These are phyloP conservation scores for Globia sparganii DNA, from an alignment of 2,888 invertebrate species.

Conservation along the genomic window DNA sequence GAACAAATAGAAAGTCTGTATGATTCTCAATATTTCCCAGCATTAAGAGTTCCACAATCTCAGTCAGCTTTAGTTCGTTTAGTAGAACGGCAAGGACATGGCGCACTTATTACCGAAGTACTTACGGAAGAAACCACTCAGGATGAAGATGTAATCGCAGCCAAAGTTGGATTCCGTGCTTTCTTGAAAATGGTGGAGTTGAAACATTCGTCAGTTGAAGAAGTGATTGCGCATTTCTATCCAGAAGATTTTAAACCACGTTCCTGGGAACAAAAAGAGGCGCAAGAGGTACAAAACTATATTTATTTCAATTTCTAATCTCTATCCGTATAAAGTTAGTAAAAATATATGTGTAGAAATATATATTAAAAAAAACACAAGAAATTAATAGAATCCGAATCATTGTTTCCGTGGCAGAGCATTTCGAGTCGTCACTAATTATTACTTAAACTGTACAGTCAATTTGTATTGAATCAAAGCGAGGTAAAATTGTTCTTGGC, in stretches of 20 bases:
- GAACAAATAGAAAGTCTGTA: slow-evolving; percentile 95
- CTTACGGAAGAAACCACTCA: slow-evolving; percentile 94
- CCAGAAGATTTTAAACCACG: slow-evolving; percentile 95
- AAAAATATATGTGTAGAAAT: background rate
- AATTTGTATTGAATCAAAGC: background rate
- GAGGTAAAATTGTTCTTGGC: background rate
- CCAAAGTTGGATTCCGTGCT: slow-evolving; percentile 95
- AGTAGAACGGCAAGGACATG: slow-evolving; percentile 95
- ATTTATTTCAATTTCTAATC: background rate
- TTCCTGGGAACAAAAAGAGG: slow-evolving; percentile 94
- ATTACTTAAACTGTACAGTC: background rate
- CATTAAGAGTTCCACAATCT: slow-evolving; percentile 94
- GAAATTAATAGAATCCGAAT: background rate
- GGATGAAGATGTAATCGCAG: slow-evolving; percentile 94
- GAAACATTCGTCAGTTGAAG: slow-evolving; percentile 95
- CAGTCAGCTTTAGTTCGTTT: slow-evolving; percentile 96
- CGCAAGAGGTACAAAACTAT: slow-evolving; percentile 89
- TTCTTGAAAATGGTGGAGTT: slow-evolving; percentile 96
- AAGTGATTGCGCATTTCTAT: slow-evolving; percentile 95
- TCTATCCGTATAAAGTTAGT: too few species aligned
- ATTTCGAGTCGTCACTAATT: background rate
- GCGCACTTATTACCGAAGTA: slow-evolving; percentile 94
- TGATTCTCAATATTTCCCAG: slow-evolving; percentile 94
- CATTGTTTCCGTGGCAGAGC: background rate
- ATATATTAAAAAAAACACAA: background rate